Conservation (phyloP, 2,797 vertebrate genomes). For the Atherinosoma microstoma region DNA sequence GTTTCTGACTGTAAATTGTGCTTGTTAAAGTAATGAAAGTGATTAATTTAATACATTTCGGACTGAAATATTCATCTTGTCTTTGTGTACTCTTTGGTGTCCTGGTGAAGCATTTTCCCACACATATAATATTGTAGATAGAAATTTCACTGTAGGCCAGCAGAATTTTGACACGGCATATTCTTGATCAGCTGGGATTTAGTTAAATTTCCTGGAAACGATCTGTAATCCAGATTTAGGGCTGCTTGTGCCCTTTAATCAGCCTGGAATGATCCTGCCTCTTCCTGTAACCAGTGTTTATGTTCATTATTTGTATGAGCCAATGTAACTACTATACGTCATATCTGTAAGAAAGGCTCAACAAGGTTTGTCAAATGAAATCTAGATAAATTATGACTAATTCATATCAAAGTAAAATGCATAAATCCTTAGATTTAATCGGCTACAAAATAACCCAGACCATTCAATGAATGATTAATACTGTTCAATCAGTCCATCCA, state of each 20-base stretch:
- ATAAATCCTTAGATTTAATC: too few relatives aligned
- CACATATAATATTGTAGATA: not conserved
- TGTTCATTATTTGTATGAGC: not conserved
- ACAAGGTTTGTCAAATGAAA: not conserved
- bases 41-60: constrained; percentile 89
- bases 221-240: not conserved
- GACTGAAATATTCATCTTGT: constrained; percentile 71
- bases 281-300: not conserved
- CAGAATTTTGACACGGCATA: not conserved
- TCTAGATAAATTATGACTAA: too few relatives aligned
- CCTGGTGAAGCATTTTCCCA: not conserved
- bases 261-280: not conserved
- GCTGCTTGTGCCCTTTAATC: not conserved
- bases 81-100: constrained; percentile 53
- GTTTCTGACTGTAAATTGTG: constrained; percentile 87
- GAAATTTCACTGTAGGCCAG: not conserved
- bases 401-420: too few relatives aligned
- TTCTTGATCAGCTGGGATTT: not conserved
- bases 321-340: not conserved
- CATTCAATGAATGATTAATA: too few relatives aligned
- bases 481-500: too few relatives aligned
- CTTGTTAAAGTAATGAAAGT: constrained; percentile 86
- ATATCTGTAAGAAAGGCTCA: not conserved
- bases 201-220: not conserved
- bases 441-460: too few relatives aligned